Base-by-base conservation (phyloP, 2,888 invertebrate species). In the Steromphala cineraria region DNA sequence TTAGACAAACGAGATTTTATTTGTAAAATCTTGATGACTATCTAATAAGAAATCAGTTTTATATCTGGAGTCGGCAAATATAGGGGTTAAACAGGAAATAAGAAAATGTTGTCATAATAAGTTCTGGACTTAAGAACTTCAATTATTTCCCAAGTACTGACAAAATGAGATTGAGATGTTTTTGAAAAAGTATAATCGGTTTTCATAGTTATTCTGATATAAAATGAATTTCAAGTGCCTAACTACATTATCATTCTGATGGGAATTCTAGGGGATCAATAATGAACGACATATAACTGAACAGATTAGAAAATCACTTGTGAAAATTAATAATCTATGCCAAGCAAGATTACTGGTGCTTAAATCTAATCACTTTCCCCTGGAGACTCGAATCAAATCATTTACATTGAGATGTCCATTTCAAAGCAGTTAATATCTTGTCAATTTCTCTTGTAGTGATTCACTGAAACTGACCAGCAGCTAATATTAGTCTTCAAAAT, bases 251-350 rank as follows among this genome's bases (percentile, higher is more conserved):
- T 15, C 17, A 36, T 36, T 36, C n/a, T n/a, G 71, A 31, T 40
- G 71, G 19, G 71, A 19, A 13, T 71, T 71, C 19, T 15, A 28
- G 62, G 17, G 24, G 28, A 19, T 5, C 24, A 36, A 10, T 36
- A 71, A 36, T 36, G 31, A n/a, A 19, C 36, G 28, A 36, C 71
- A 19, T 19, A 71, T 71, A 71, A 71, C 71, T 10, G 10, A 36
- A n/a, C 36, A 71, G 36, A 31, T 71, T 71, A 71, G 71, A 71
- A 71, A 71, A 71, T 71, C 71, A 71, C 40, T 71, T 71, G 71
- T 71, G 71, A 71, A 71, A 71, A 71, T 71, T 36, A 71, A 71
- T 71, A 71, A 71, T 71, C 71, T 71, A 40, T 71, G 40, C 19
- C n/a, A 71, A 36, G 10, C 71, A 36, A 36, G 71, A 36, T 71